These are phyloP conservation scores for Tragulus kanchil DNA, from an alignment of 2,113 vertebrate genomes.

Conservation along the genomic window DNA sequence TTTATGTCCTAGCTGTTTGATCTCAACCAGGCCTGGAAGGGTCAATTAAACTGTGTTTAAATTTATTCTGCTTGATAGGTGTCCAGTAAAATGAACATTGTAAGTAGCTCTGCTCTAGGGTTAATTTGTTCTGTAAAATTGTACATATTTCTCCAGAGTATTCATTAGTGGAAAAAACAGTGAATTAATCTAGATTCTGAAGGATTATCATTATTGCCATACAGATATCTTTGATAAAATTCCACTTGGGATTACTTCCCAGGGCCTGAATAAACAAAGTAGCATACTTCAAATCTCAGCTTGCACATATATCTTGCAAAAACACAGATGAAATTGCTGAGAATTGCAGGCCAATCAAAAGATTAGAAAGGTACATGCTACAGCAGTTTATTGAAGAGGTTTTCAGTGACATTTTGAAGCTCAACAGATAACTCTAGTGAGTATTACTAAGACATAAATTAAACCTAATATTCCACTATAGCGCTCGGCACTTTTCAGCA, in stretches of 20 bases:
- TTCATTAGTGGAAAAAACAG: conserved; percentile 87
- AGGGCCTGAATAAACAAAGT: conserved; percentile 80
- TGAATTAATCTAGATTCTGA: conserved; percentile 84
- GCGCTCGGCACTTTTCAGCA: conserved; percentile 71
- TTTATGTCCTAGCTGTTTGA: conserved; percentile 79
- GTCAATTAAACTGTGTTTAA: conserved; percentile 86
- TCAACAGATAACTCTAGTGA: conserved; percentile 75
- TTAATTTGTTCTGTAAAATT: conserved; percentile 89
- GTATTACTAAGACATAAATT: conserved; percentile 79
- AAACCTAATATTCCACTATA: conserved; percentile 72
- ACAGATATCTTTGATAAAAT: conserved; percentile 85
- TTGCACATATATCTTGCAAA: conserved; percentile 66
- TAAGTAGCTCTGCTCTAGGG: conserved; percentile 84
- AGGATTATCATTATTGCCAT: conserved; percentile 85
- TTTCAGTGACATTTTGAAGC: conserved; percentile 78
- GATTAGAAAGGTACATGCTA: conserved; percentile 67
- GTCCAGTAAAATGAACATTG: conserved; percentile 86
- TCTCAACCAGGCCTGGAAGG: conserved; percentile 81
- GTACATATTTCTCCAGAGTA: conserved; percentile 84
- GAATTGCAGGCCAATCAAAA: conserved; percentile 75
- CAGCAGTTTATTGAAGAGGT: conserved; percentile 75
- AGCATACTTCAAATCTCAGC: conserved; percentile 82
- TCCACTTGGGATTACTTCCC: conserved; percentile 80
- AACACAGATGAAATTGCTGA: conserved; percentile 57
- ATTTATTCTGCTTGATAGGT: conserved; percentile 83